Conservation (phyloP, 2,888 invertebrate species). For the Drosophila sordidapex region DNA sequence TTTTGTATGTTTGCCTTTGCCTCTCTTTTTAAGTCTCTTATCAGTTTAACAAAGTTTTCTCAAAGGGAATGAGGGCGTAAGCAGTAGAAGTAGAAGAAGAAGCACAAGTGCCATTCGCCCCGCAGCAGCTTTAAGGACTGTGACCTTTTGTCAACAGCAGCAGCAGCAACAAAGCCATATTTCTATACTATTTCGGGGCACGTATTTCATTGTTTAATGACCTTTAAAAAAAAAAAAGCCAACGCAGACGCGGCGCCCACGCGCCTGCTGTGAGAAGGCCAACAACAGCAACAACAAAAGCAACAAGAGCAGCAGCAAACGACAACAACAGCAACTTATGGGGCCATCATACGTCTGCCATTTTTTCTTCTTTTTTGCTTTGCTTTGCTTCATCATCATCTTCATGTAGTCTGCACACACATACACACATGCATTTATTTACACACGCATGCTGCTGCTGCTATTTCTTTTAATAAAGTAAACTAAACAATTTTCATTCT, state of each 20-base stretch:
- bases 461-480: constrained; percentile 77
- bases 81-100: constrained; percentile 4
- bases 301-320: constrained; percentile 16
- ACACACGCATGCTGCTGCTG: constrained; percentile 45
- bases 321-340: constrained; percentile 36
- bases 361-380: constrained; percentile 43
- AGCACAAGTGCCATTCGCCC: constrained; percentile 39
- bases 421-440: constrained; percentile 27
- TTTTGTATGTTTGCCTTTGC: constrained; percentile 21
- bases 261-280: constrained; percentile 59
- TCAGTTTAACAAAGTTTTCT: constrained; percentile 29
- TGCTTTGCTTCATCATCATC: constrained; percentile 69
- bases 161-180: constrained; percentile 28
- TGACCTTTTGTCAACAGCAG: constrained; percentile 62
- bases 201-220: constrained; percentile 79
- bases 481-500: constrained; percentile 81
- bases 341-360: constrained; percentile 46
- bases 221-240: constrained; percentile 75
- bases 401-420: constrained; percentile 62
- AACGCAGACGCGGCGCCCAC: constrained; percentile 71
- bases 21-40: constrained; percentile 44
- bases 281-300: constrained; percentile 34
- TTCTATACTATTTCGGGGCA: constrained; percentile 64
- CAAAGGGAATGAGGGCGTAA: constrained; percentile 7
- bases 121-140: constrained; percentile 65